These are phyloP conservation scores for Coptodon bakossiorum DNA, from an alignment of 2,113 vertebrate genomes.

Conservation along the genomic window DNA sequence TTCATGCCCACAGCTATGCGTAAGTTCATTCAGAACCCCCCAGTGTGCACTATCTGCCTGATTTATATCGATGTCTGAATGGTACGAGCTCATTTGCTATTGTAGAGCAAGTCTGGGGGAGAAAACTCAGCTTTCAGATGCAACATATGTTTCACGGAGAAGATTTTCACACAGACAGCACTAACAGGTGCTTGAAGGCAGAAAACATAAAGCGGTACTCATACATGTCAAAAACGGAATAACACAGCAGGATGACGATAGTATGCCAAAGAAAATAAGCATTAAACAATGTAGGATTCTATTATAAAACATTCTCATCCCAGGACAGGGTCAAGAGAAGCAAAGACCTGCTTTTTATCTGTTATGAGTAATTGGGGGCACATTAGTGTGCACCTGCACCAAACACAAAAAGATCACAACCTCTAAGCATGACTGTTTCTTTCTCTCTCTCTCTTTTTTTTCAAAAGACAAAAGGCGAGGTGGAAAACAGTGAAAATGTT, in stretches of 20 bases:
- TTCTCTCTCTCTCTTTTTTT: neutral
- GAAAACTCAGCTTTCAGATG: neutral
- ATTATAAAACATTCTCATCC: neutral
- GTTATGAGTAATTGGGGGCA: neutral
- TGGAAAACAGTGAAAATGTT: conserved; percentile 16
- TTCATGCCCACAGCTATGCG: neutral
- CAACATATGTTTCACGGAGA: neutral
- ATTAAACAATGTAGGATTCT: neutral
- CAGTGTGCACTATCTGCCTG: neutral
- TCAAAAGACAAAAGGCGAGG: conserved; percentile 10
- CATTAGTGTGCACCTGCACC: conserved; percentile 42
- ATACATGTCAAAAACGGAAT: neutral
- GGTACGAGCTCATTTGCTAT: neutral
- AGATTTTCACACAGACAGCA: neutral
- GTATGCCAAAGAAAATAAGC: neutral
- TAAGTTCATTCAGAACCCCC: neutral
- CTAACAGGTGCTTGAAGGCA: neutral
- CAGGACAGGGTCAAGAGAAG: neutral
- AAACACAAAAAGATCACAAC: neutral
- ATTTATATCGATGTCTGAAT: neutral
- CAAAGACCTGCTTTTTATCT: neutral
- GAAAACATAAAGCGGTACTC: neutral
- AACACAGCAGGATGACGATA: neutral
- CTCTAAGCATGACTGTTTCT: neutral
- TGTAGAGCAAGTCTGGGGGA: neutral